Conservation (phyloP, 2,888 invertebrate genomes). For the Amblyjoppa fuscipennis region DNA sequence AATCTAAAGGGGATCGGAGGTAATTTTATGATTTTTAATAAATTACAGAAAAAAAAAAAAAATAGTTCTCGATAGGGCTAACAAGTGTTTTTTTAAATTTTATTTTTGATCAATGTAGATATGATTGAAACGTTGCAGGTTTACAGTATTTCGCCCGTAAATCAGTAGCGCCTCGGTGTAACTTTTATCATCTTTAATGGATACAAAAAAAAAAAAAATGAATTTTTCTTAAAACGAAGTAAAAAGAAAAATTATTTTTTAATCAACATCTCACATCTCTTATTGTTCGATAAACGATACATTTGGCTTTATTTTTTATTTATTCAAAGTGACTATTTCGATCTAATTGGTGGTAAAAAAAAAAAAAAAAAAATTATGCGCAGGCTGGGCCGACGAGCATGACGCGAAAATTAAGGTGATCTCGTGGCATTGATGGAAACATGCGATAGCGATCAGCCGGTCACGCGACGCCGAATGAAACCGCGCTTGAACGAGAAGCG, state of each 20-base stretch:
- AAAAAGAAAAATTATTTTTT: neutral
- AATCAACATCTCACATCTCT: neutral
- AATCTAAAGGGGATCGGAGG: no score
- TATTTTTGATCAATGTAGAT: no score
- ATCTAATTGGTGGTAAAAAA: neutral
- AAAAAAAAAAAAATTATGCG: neutral
- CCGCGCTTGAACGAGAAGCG: slow-evolving; percentile 19
- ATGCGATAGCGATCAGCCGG: slow-evolving; percentile 12
- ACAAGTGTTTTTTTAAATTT: neutral
- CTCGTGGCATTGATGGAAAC: slow-evolving; percentile 17
- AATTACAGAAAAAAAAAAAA: no score
- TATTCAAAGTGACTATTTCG: no score
- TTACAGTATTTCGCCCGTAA: no score
- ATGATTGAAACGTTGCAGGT: no score
- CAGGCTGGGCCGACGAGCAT: neutral
- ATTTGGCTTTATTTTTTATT: neutral
- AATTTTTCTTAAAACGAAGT: neutral
- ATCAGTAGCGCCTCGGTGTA: no score
- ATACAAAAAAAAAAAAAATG: no score
- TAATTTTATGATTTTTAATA: no score
- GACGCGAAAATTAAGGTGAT: slow-evolving; percentile 27
- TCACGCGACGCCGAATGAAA: slow-evolving; percentile 9
- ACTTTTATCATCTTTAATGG: no score
- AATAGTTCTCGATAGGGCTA: neutral
- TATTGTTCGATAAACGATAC: neutral